These are phyloP conservation scores for Varecia variegata DNA, from an alignment of 2,797 vertebrate genomes.

Conservation along the genomic window DNA sequence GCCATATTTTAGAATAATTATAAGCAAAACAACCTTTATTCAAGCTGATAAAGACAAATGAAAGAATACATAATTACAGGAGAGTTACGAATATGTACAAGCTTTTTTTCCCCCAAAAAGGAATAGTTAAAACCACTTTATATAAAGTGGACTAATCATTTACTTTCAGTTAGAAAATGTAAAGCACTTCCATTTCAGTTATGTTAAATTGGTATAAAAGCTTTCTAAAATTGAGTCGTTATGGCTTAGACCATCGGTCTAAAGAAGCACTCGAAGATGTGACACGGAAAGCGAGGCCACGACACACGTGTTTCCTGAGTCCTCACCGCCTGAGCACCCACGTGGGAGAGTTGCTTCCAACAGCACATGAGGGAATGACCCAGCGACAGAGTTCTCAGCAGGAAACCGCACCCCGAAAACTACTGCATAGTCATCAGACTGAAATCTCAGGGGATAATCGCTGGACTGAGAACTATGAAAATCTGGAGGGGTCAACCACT, in stretches of 20 bases:
- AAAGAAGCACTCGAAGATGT: constrained; percentile 57
- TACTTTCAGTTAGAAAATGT: constrained; percentile 79
- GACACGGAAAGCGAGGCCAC: constrained; percentile 69
- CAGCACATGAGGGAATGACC: constrained; percentile 42
- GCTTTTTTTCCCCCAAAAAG: constrained; percentile 53
- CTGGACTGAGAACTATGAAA: not conserved
- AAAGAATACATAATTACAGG: constrained; percentile 29
- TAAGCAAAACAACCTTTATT: constrained; percentile 4
- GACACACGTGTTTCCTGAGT: constrained; percentile 71
- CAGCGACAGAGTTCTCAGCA: not conserved
- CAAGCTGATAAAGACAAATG: not conserved
- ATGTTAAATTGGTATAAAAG: constrained; percentile 75
- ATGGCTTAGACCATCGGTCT: constrained; percentile 63
- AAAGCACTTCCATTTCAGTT: constrained; percentile 70
- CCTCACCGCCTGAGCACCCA: constrained; percentile 38
- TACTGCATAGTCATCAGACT: not conserved
- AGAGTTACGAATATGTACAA: not conserved
- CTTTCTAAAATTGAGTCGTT: constrained; percentile 75
- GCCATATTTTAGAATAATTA: not conserved
- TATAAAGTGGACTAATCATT: constrained; percentile 50
- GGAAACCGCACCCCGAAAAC: not conserved
- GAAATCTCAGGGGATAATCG: not conserved
- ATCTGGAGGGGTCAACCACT: not conserved
- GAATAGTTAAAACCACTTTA: constrained; percentile 55
- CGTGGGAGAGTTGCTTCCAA: constrained; percentile 27